Evolutionary conservation across 1,140 invertebrate species (phyloP).

Genomic region (Colletes gigas): DNA sequence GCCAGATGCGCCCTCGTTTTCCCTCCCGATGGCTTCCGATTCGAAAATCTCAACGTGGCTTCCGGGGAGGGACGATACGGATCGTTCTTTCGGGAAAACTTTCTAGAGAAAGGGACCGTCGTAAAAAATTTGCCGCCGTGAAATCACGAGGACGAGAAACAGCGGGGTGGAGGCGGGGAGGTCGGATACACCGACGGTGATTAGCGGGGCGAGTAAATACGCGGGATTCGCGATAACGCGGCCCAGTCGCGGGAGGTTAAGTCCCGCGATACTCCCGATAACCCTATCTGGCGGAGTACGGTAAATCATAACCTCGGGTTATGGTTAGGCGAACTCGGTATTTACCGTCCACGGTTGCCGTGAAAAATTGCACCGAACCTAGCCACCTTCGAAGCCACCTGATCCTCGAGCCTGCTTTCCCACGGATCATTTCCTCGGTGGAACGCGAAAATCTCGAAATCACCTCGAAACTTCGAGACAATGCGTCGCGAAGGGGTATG

Average conservation of each 20-base stretch:
- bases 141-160: conserved; percentile 22
- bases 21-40: not conserved
- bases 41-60: not conserved
- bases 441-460: not conserved
- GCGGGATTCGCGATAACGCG: conserved; percentile 66
- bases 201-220: conserved; percentile 74
- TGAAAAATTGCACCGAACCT: conserved; percentile 44
- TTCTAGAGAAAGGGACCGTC: no score
- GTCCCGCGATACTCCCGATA: conserved; percentile 63
- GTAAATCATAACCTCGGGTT: conserved; percentile 66
- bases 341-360: conserved; percentile 52
- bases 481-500: no score
- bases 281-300: conserved; percentile 63
- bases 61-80: no score
- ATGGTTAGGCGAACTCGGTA: conserved; percentile 44
- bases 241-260: conserved; percentile 59
- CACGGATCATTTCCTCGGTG: conserved; percentile 18
- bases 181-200: conserved; percentile 64
- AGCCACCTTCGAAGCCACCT: not conserved
- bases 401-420: conserved; percentile 8
- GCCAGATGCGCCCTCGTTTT: not conserved
- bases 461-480: not conserved
- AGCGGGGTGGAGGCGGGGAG: not conserved
- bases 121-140: not conserved
- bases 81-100: no score